Conservation (phyloP, 2,113 vertebrate species). For the Zosterops borbonicus region DNA sequence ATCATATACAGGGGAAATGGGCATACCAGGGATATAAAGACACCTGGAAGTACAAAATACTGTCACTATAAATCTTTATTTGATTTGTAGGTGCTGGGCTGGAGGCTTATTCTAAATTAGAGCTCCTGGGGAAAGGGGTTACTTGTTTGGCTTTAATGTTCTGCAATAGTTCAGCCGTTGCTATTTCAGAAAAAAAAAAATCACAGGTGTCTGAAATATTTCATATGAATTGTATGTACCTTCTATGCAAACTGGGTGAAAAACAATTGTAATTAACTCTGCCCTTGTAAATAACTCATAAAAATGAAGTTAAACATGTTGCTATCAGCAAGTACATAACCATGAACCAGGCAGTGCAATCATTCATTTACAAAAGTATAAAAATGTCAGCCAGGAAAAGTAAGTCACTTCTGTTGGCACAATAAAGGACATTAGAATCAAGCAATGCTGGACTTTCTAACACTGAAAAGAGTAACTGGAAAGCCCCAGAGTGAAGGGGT, state of each 20-base stretch:
- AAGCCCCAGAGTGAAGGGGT: background rate
- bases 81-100: background rate
- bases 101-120: background rate
- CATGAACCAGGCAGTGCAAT: background rate
- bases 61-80: background rate
- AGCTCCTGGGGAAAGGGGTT: background rate
- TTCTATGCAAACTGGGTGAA: background rate
- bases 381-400: background rate
- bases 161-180: background rate
- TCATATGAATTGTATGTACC: background rate
- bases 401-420: background rate
- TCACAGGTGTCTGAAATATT: background rate
- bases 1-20: background rate
- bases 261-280: background rate
- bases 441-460: background rate
- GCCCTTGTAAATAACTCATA: background rate
- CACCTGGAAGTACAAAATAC: background rate
- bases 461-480: background rate
- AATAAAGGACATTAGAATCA: background rate
- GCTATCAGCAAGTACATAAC: background rate
- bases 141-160: background rate
- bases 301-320: background rate
- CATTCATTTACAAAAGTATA: background rate
- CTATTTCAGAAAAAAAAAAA: background rate
- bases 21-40: background rate